phyloP scores from a whole-genome alignment of 2,797 vertebrate genomes.

The Alauda arvensis region DNA sequence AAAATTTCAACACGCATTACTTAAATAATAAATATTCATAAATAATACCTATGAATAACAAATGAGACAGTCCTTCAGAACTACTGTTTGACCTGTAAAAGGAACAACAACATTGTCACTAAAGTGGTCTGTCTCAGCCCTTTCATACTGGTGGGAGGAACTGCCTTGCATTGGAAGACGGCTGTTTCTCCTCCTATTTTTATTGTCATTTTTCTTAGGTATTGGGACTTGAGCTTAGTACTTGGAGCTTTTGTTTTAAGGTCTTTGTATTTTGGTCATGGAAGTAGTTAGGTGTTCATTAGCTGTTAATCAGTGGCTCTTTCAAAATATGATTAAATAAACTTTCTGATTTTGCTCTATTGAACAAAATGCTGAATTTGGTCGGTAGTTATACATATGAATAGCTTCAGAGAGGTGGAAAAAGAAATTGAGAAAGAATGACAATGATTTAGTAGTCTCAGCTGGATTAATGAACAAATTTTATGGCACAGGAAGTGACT shows the following conservation, averaged over 20 bases:
- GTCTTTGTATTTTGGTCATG: not conserved
- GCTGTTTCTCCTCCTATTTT: not conserved
- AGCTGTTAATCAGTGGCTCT: not conserved
- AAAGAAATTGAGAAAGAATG: not conserved
- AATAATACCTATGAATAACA: slow-evolving; percentile 66
- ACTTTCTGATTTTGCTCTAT: not conserved
- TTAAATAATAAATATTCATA: slow-evolving; percentile 70
- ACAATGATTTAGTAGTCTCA: not conserved
- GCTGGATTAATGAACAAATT: not conserved
- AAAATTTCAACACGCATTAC: slow-evolving; percentile 62
- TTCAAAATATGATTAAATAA: not conserved
- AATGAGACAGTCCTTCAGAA: slow-evolving; percentile 64
- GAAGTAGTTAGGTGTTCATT: not conserved
- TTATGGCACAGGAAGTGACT: not conserved
- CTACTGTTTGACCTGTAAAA: slow-evolving; percentile 59
- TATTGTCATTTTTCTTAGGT: not conserved
- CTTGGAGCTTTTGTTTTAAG: not conserved
- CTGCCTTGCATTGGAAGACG: not conserved
- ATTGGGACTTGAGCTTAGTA: not conserved
- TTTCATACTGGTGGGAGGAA: not conserved
- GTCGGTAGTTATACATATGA: not conserved
- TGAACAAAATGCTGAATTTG: not conserved
- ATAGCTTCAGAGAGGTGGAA: not conserved
- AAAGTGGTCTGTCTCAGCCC: not conserved
- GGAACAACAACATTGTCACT: slow-evolving; percentile 48